Conservation (phyloP, 1,140 invertebrate species). For the Drosophila ananassae region DNA sequence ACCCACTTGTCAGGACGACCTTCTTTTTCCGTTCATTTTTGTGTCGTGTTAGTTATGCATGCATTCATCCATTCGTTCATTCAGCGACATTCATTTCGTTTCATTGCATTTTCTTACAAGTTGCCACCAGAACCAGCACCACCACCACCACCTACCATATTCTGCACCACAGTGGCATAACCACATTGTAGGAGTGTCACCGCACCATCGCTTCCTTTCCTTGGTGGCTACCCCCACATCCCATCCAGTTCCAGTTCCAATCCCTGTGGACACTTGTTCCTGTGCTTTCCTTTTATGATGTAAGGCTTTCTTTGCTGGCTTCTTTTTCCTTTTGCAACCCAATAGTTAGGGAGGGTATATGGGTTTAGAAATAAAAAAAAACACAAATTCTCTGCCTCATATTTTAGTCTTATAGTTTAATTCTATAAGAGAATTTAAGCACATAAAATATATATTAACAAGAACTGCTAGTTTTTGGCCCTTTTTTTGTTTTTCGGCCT, state of each 20-base stretch:
- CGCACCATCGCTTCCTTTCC: conserved; percentile 12
- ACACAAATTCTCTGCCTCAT: no score
- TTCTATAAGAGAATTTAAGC: no score
- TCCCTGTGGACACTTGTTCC: conserved; percentile 39
- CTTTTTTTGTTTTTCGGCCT: no score
- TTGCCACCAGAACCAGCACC: conserved; percentile 37
- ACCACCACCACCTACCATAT: conserved; percentile 3
- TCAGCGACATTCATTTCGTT: conserved; percentile 79
- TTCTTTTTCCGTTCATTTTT: conserved; percentile 17
- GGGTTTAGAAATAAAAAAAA: no score
- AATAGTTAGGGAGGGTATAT: not conserved
- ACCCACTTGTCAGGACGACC: not conserved
- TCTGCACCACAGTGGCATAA: conserved; percentile 29
- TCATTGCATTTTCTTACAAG: conserved; percentile 73
- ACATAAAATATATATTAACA: no score
- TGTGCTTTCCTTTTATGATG: conserved; percentile 29
- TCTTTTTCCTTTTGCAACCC: conserved; percentile 24
- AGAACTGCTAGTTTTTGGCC: no score
- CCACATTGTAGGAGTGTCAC: conserved; percentile 49
- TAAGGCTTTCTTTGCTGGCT: conserved; percentile 27
- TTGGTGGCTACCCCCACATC: not conserved
- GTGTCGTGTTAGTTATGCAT: conserved; percentile 73
- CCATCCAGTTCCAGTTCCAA: not conserved
- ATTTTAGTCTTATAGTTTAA: no score
- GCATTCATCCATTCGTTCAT: conserved; percentile 63